Evolutionary conservation across 1,140 invertebrate species (phyloP).

Genomic region (Penaeus chinensis): DNA sequence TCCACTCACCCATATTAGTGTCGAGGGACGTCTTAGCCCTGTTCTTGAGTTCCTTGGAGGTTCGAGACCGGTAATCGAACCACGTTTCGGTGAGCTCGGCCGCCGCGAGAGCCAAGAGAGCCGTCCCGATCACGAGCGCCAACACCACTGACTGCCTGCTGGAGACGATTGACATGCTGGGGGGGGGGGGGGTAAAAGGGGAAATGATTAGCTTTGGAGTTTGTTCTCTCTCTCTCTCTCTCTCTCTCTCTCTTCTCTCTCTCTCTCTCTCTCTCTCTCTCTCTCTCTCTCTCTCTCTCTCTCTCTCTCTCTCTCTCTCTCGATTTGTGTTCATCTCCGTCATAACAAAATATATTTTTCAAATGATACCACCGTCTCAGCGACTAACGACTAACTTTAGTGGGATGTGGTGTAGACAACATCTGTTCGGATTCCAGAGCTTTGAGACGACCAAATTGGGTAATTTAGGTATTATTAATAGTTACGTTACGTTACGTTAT

Average conservation of each 20-base stretch:
- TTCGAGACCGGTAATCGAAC: conserved; percentile 51
- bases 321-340: no score
- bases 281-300: no score
- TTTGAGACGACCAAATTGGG: not conserved
- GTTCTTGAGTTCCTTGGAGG: conserved; percentile 44
- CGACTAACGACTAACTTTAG: no score
- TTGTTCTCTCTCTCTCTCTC: no score
- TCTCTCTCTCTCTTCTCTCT: no score
- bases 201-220: not conserved
- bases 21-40: conserved; percentile 45
- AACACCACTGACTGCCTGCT: conserved; percentile 3
- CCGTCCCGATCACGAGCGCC: conserved; percentile 8
- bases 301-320: no score
- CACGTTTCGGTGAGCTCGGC: conserved; percentile 47
- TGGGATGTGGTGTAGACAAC: no score
- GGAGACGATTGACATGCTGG: not conserved
- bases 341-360: no score
- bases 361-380: no score
- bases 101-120: conserved; percentile 18
- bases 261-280: no score
- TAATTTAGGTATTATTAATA: not conserved
- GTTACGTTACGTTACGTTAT: not conserved
- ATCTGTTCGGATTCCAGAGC: no score
- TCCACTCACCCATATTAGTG: conserved; percentile 36
- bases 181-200: not conserved